These are phyloP conservation scores for Campylomormyrus tamandua DNA, from an alignment of 2,113 vertebrate species.

Conservation along the genomic window DNA sequence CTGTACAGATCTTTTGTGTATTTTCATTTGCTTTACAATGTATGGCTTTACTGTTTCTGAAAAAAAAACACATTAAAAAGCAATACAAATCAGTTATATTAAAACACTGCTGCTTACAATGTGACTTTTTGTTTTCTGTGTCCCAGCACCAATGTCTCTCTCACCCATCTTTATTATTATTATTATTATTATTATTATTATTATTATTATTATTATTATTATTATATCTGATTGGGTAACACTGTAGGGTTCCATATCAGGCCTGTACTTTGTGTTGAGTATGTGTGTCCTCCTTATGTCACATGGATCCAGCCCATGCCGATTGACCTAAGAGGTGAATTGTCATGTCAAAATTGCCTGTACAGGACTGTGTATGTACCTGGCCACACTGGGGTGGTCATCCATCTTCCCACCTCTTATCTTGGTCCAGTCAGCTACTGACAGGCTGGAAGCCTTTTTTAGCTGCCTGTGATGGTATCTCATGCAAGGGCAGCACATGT, in stretches of 20 bases:
- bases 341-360: background rate
- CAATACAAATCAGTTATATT: constrained; percentile 61
- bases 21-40: constrained; percentile 73
- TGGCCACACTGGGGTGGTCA: background rate
- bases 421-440: background rate
- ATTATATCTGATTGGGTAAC: background rate
- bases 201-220: background rate
- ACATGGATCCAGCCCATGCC: background rate
- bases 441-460: background rate
- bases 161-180: background rate
- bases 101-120: constrained; percentile 60
- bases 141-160: background rate
- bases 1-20: constrained; percentile 71
- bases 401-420: background rate
- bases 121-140: constrained; percentile 15
- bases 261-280: no score
- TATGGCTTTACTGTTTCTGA: constrained; percentile 86
- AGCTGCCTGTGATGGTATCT: background rate
- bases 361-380: background rate
- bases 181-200: background rate
- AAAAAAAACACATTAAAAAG: constrained; percentile 60
- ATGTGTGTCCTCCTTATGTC: background rate
- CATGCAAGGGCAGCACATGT: background rate
- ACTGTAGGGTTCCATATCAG: background rate
- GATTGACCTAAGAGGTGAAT: background rate